Percentiles rank a stretch among this genome's conserved stretches.
Evolutionary conservation across 2,797 vertebrate species (phyloP).

Genomic region (Hephaestus fuliginosus): DNA sequence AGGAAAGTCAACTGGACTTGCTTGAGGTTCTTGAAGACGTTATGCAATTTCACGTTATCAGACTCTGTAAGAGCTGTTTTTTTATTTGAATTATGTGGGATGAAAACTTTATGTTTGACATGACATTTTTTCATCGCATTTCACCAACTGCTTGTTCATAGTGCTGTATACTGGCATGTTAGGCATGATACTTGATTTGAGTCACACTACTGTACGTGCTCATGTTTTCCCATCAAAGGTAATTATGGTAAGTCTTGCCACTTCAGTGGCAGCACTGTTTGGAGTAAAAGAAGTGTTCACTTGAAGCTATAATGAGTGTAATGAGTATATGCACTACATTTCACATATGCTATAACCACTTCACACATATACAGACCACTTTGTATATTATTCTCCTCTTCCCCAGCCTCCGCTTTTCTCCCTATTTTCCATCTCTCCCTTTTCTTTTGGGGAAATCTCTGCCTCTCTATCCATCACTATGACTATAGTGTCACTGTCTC

Average conservation of each 20-base stretch:
- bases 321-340: conserved; percentile 39
- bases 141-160: background rate
- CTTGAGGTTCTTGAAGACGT: no score
- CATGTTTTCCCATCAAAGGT: conserved; percentile 27
- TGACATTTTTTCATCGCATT: background rate
- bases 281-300: conserved; percentile 15
- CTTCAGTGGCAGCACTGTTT: conserved; percentile 31
- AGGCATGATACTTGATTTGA: conserved; percentile 3
- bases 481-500: conserved; percentile 52
- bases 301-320: conserved; percentile 29
- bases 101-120: background rate
- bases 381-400: conserved; percentile 8
- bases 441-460: conserved; percentile 56
- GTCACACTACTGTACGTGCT: background rate
- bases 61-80: background rate
- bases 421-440: conserved; percentile 10
- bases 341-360: conserved; percentile 9
- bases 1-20: no score
- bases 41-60: background rate
- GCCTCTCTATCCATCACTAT: conserved; percentile 63
- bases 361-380: background rate
- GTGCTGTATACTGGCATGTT: background rate
- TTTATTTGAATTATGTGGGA: background rate
- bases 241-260: conserved; percentile 16
- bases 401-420: conserved; percentile 20